Conservation (phyloP, 2,888 invertebrate genomes). For the Fragum whitleyi region DNA sequence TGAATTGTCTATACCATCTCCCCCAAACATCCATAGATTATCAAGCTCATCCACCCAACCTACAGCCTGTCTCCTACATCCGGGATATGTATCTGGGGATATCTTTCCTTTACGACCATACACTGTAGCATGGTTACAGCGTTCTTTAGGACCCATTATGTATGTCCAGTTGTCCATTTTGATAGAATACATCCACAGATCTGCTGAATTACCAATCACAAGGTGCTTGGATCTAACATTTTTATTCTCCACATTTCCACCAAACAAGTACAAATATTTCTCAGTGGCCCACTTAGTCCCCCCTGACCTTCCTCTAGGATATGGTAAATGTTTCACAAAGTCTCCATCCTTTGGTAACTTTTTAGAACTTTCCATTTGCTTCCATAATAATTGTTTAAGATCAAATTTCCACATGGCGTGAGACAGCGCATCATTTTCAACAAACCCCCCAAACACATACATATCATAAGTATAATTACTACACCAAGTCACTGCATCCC, state of each 20-base stretch:
- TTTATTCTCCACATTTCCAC: constrained; percentile 70
- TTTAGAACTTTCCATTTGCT: constrained; percentile 58
- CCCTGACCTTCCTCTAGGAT: constrained; percentile 72
- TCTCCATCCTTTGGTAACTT: constrained; percentile 52
- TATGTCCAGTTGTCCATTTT: constrained; percentile 66
- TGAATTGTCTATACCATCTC: constrained; percentile 71
- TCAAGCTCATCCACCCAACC: constrained; percentile 69
- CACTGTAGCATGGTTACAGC: constrained; percentile 53
- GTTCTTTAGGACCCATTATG: constrained; percentile 53
- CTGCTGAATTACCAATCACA: constrained; percentile 70
- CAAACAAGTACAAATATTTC: constrained; percentile 73
- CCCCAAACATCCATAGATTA: constrained; percentile 79
- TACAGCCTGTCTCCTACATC: constrained; percentile 70
- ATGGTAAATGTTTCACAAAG: constrained; percentile 48
- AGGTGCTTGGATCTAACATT: constrained; percentile 64
- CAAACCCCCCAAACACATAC: constrained; percentile 75
- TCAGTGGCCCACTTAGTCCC: constrained; percentile 69
- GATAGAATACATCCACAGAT: constrained; percentile 73
- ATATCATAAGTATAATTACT: constrained; percentile 51
- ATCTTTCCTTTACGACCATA: constrained; percentile 55
- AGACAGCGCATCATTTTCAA: constrained; percentile 60
- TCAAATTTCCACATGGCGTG: constrained; percentile 77
- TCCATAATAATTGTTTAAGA: constrained; percentile 69
- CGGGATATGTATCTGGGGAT: constrained; percentile 60
- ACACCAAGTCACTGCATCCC: constrained; percentile 78